Evolutionary conservation across 1,140 invertebrate species (phyloP), one percentile per base, ranked within the genome.

Genomic region (Mactra quadrangularis): DNA sequence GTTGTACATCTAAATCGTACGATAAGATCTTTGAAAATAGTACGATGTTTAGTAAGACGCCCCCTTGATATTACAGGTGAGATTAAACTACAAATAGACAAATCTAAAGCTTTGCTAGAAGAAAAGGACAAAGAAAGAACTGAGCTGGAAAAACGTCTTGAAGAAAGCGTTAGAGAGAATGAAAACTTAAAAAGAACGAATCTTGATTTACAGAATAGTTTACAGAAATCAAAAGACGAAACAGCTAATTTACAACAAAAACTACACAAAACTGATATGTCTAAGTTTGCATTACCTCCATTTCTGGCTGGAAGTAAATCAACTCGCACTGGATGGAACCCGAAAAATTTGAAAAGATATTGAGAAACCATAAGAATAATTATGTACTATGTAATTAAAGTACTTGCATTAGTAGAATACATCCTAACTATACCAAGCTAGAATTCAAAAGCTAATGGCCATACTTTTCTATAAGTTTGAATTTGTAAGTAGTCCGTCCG

Each of bases 141-240:
- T 17, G 64, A 79, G 11, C 62, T 79, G 17, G 62, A 79, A 45
- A 68, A 45, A 38, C 50, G 66, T 45, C 53, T 79, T 22, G 17
- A 68, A 33, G 64, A 68, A 13, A 57, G 62, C 13, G 31, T 70
- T 3, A 41, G 47, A 13, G 64, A 79, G 53, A 79, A 79, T 45
- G 76, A 79, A 55, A 57, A 41, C 9, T 29, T 79, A 13, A 68
- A 70, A 41, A 62, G 53, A 31, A 57, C 33, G 2, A 79, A 68
- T 45, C n/a, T n/a, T 31, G 45, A 29, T 29, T 50, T 79, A 13
- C 52, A 68, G 22, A 64, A 55, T 15, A 68, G 33, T 55, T 64
- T 77, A 38, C 74, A 77, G 74, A 77, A 64, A 38, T 47, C 60
- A 3, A 13, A 62, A 35, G 59, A 77, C 27, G 74, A 62, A 60